phyloP scores from a whole-genome alignment of 2,797 vertebrate genomes.

The Urosaurus nigricauda region DNA sequence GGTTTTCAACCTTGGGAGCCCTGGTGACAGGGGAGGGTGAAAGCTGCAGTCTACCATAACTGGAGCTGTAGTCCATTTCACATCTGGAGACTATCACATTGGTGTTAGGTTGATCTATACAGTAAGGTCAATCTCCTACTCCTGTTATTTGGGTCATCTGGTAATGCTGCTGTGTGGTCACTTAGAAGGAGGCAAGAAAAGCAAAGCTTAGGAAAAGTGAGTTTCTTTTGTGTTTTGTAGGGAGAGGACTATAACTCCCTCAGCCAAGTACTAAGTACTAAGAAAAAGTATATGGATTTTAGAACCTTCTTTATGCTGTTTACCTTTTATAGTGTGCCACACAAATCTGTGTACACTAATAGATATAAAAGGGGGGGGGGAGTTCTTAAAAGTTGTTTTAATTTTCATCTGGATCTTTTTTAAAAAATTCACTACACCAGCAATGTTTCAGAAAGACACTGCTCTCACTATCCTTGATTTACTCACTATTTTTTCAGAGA shows the following conservation, averaged over 20 bases:
- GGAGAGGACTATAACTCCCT: no score
- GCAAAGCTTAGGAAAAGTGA: no score
- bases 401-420: not conserved
- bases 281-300: no score
- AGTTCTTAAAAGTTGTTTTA: no score
- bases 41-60: no score
- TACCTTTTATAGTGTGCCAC: not conserved
- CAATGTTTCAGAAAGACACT: not conserved
- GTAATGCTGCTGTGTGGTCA: not conserved
- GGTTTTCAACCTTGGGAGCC: no score
- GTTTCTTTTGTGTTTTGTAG: no score
- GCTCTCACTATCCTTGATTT: not conserved
- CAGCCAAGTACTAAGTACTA: no score
- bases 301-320: not conserved
- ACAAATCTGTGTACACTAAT: not conserved
- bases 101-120: not conserved
- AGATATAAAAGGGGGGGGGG: no score
- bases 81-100: not conserved
- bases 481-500: not conserved
- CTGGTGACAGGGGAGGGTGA: not conserved
- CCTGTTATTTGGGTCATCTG: not conserved
- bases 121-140: not conserved
- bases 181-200: no score
- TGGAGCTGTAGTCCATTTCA: not conserved
- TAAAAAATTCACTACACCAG: not conserved